Evolutionary conservation across 2,888 invertebrate genomes (phyloP).

Genomic region (Cephus pulcher): DNA sequence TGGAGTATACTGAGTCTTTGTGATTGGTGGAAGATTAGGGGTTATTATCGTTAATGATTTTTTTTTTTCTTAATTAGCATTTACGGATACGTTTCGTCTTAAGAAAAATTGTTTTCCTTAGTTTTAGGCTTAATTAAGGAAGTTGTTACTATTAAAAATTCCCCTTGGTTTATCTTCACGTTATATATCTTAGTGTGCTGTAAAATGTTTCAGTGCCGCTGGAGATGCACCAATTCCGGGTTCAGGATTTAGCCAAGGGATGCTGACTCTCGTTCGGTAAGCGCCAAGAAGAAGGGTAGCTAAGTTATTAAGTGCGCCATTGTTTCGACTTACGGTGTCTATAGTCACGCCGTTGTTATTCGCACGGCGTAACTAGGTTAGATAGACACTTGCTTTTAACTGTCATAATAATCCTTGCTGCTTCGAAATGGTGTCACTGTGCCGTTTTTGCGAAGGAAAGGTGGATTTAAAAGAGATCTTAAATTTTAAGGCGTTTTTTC

Average conservation of each 20-base stretch:
- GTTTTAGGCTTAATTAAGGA: background rate
- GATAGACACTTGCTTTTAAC: background rate
- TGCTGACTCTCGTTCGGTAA: background rate
- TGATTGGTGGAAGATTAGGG: too few relatives aligned
- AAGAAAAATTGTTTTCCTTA: background rate
- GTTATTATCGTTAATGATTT: too few relatives aligned
- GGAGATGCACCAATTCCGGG: background rate
- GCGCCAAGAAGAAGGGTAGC: background rate
- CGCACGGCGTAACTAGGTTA: background rate
- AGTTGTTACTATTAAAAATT: background rate
- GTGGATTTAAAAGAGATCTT: background rate
- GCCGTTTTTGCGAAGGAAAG: background rate
- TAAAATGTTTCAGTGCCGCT: background rate
- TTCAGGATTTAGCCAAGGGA: background rate
- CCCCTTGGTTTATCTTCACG: background rate
- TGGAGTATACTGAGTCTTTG: too few relatives aligned
- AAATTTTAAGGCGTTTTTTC: background rate
- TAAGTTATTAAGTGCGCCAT: background rate
- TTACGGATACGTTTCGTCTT: background rate
- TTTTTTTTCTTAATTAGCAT: background rate
- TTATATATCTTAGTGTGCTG: background rate
- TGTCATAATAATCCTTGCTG: background rate
- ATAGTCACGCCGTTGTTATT: background rate
- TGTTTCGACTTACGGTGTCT: background rate
- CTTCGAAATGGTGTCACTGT: background rate